Percentiles rank a stretch among this genome's conserved stretches.
phyloP scores from a whole-genome alignment of 37 sponge, comb jelly and placozoan genomes.

The Spongilla lacustris region DNA sequence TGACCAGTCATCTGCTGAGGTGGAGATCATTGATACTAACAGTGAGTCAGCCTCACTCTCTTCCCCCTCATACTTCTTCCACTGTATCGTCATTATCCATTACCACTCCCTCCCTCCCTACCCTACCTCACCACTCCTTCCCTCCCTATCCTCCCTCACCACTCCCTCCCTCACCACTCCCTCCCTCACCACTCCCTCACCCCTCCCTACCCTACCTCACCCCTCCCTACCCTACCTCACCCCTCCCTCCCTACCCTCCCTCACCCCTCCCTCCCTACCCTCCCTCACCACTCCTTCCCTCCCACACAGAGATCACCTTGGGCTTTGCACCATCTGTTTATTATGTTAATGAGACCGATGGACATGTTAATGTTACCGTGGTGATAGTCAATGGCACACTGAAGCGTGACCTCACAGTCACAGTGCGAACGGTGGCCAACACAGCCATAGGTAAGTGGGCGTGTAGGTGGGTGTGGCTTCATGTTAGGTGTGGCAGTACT shows the following conservation, averaged over 20 bases:
- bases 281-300: too few relatives aligned
- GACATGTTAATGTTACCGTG: constrained; percentile 4
- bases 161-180: background rate
- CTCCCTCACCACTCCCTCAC: background rate
- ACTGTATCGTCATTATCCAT: too few relatives aligned
- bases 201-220: background rate
- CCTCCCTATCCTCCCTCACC: background rate
- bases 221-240: background rate
- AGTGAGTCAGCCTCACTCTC: background rate
- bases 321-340: constrained; percentile 5
- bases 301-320: background rate
- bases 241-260: background rate
- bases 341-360: constrained; percentile 19
- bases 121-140: too few relatives aligned
- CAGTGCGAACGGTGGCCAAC: background rate
- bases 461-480: background rate
- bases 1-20: background rate
- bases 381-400: background rate
- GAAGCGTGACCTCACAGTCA: background rate
- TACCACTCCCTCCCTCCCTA: too few relatives aligned
- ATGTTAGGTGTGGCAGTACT: background rate
- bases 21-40: background rate
- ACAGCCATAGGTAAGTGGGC: constrained; percentile 7
- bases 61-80: too few relatives aligned
- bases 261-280: too few relatives aligned